These are phyloP conservation scores for Parasteatoda lunata DNA, from an alignment of 2,888 invertebrate genomes.

Conservation along the genomic window DNA sequence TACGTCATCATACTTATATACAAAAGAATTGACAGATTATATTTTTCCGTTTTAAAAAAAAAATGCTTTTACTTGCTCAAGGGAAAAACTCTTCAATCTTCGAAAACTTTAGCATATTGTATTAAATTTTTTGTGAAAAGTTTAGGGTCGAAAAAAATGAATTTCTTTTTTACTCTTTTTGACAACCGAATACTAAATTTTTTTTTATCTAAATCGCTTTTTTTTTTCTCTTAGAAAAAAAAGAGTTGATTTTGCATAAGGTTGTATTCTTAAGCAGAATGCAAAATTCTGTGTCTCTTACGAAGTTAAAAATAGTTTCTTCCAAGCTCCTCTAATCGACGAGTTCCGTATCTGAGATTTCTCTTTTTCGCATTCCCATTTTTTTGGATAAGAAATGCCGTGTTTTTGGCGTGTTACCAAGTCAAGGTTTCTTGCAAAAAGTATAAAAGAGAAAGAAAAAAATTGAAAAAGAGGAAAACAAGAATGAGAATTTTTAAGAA, in stretches of 20 bases:
- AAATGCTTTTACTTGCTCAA: too few species aligned
- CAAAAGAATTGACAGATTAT: too few species aligned
- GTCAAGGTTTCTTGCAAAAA: neutral
- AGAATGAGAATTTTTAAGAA: too few species aligned
- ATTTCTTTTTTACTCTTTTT: conserved; percentile 21
- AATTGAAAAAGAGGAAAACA: too few species aligned
- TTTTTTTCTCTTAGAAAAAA: neutral
- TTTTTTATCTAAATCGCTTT: neutral
- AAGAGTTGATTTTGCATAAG: conserved; percentile 59
- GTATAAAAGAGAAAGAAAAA: neutral
- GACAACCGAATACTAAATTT: conserved; percentile 26
- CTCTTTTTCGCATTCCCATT: conserved; percentile 29
- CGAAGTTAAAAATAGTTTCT: conserved; percentile 59
- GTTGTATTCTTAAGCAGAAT: conserved; percentile 52
- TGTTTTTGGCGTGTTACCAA: conserved; percentile 59
- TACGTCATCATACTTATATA: too few species aligned
- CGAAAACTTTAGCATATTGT: neutral
- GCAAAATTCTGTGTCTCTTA: conserved; percentile 53
- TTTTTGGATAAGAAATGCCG: conserved; percentile 44
- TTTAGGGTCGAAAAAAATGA: conserved; percentile 21
- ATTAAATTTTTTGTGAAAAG: conserved; percentile 1
- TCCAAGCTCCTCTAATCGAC: conserved; percentile 58
- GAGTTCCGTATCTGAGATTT: conserved; percentile 65
- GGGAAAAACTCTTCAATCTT: too few species aligned
- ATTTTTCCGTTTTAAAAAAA: too few species aligned